These are phyloP conservation scores for Caenorhabditis angaria DNA, from an alignment of 2,888 invertebrate species.

Conservation along the genomic window DNA sequence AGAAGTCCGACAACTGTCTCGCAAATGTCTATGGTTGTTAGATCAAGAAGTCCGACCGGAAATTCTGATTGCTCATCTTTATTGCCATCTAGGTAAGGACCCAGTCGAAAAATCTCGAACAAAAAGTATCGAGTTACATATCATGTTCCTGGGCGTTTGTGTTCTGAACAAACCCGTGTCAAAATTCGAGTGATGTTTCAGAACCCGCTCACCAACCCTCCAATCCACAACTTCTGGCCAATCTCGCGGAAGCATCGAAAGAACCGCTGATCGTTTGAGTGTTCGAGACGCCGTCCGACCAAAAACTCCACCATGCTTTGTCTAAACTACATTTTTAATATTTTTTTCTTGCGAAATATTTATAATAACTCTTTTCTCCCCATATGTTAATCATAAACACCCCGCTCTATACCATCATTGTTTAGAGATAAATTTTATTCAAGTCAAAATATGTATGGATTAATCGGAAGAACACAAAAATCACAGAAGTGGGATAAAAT, in stretches of 20 bases:
- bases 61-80: slow-evolving; percentile 30
- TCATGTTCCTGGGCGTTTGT: neutral
- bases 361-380: too few species aligned
- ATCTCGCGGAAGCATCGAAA: slow-evolving; percentile 27
- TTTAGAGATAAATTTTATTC: too few species aligned
- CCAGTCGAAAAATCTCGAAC: neutral
- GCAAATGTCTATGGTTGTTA: slow-evolving; percentile 31
- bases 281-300: slow-evolving; percentile 53
- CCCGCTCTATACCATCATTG: too few species aligned
- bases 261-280: slow-evolving; percentile 36
- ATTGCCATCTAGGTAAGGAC: neutral
- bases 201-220: slow-evolving; percentile 54
- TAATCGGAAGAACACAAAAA: too few species aligned
- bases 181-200: slow-evolving; percentile 12
- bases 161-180: neutral
- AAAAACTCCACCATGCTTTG: slow-evolving; percentile 43
- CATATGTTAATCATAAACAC: too few species aligned
- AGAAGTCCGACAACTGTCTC: slow-evolving; percentile 40
- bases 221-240: slow-evolving; percentile 47
- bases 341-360: slow-evolving; percentile 6
- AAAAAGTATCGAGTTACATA: neutral
- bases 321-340: slow-evolving; percentile 10
- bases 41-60: slow-evolving; percentile 50
- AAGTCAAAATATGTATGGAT: too few species aligned
- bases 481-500: too few species aligned